These are phyloP conservation scores for Rhyacophila brunnea DNA, from an alignment of 1,140 invertebrate genomes.

Conservation along the genomic window DNA sequence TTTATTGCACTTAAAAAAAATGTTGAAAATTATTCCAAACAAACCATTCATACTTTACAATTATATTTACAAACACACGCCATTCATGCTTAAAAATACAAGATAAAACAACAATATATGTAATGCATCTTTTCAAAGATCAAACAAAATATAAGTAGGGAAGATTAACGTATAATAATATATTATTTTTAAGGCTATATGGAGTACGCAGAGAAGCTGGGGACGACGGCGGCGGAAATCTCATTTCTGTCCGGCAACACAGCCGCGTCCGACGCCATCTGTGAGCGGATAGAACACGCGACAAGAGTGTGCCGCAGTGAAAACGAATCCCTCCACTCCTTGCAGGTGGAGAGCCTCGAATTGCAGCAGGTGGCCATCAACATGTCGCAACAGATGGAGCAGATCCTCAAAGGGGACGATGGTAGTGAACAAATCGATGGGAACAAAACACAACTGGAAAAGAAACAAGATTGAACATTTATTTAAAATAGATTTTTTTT, in stretches of 20 bases:
- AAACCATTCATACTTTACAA: too few species aligned
- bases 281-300: slow-evolving; percentile 50
- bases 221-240: slow-evolving; percentile 52
- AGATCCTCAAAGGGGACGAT: slow-evolving; percentile 38
- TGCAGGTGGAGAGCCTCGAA: slow-evolving; percentile 49
- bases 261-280: slow-evolving; percentile 51
- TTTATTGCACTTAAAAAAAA: too few species aligned
- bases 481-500: too few species aligned
- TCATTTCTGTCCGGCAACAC: slow-evolving; percentile 51
- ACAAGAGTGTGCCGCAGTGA: slow-evolving; percentile 45
- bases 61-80: too few species aligned
- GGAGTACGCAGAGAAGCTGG: slow-evolving; percentile 53
- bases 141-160: too few species aligned
- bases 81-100: too few species aligned
- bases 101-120: too few species aligned
- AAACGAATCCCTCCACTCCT: slow-evolving; percentile 44
- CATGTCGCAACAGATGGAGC: slow-evolving; percentile 43
- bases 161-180: too few species aligned
- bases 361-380: slow-evolving; percentile 49
- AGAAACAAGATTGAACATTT: too few species aligned
- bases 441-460: too few species aligned
- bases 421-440: background rate
- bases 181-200: slow-evolving; percentile 43
- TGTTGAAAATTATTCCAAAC: too few species aligned
- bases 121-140: too few species aligned